Base-by-base conservation (phyloP, 1,140 invertebrate species). In the Habropoda laboriosa region DNA sequence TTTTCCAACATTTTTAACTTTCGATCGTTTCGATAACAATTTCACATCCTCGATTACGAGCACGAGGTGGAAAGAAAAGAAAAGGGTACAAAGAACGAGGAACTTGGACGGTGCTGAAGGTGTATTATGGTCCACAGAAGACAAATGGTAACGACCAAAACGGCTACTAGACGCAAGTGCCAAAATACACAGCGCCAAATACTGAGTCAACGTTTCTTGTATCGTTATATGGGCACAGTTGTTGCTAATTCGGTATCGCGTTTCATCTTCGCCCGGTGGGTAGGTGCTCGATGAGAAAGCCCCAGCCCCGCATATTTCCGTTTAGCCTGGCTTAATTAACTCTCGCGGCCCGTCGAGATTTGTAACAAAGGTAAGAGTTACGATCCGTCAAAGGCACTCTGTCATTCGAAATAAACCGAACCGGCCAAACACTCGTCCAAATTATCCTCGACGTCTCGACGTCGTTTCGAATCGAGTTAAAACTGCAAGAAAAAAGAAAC, bases 141-240 rank as follows among this genome's bases (percentile, higher is more conserved):
- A 90, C 88, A 88, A 89, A 89, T 90, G 87, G 88, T 90, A 90
- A 89, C 86, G 89, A 90, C 84, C 86, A 85, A 77, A 81, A 86
- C 73, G 84, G 78, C 83, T 77, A 84, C 81, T 83, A 83, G 75
- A 60, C 66, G 32, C 75, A 71, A 71, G 75, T 77, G 75, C 75
- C 75, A 77, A 77, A 77, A 71, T 77, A 71, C 75, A 60, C 75
- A 77, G 75, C 53, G 75, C 49, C 75, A 77, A 77, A 77, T 77
- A 77, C 75, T 60, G 66, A 77, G 75, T 66, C 75, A 77, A 71
- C 75, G 66, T 77, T 77, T 77, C 75, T 77, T 77, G 75, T 77
- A 77, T 77, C 75, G 64, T 77, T 77, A 71, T 60, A 71, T 49
- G 75, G 75, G 24, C 66, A 60, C 66, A 51, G 66, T 70, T 77